phyloP scores from a whole-genome alignment of 2,797 vertebrate species.

The Helicolenus hilgendorfi region DNA sequence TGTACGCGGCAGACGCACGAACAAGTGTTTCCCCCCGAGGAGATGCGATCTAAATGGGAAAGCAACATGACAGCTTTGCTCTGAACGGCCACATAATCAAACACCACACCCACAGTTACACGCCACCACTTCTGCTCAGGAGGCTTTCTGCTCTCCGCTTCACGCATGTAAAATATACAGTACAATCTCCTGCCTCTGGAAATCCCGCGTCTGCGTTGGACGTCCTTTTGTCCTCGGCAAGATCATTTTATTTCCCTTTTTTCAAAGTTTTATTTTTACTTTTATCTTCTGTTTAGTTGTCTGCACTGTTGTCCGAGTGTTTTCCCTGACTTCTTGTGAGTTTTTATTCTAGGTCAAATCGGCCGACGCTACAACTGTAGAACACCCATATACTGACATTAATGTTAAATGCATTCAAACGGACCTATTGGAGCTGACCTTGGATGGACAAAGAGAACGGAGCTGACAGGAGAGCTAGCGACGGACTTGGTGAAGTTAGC shows the following conservation, averaged over 20 bases:
- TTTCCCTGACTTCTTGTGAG: not conserved
- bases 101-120: conserved; percentile 70
- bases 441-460: no score
- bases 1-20: conserved; percentile 70
- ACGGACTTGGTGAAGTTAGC: no score
- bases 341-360: not conserved
- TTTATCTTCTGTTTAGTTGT: not conserved
- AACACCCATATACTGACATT: no score
- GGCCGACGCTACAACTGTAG: no score
- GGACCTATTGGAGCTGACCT: fast-evolving
- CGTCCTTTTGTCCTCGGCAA: conserved; percentile 9
- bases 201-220: not conserved
- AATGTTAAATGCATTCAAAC: no score
- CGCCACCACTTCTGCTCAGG: conserved; percentile 53
- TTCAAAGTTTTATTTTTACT: not conserved
- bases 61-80: conserved; percentile 83
- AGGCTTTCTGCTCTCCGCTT: conserved; percentile 13
- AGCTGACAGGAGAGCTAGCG: no score
- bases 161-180: conserved; percentile 54
- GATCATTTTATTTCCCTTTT: not conserved
- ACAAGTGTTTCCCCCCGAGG: conserved; percentile 82
- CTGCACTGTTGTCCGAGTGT: not conserved
- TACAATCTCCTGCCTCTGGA: not conserved
- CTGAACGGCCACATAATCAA: conserved; percentile 80
- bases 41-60: conserved; percentile 82